Percentiles rank a stretch among this genome's conserved stretches.
Conservation (phyloP, 2,797 vertebrate genomes). For the Mormyrops boulengeri region DNA sequence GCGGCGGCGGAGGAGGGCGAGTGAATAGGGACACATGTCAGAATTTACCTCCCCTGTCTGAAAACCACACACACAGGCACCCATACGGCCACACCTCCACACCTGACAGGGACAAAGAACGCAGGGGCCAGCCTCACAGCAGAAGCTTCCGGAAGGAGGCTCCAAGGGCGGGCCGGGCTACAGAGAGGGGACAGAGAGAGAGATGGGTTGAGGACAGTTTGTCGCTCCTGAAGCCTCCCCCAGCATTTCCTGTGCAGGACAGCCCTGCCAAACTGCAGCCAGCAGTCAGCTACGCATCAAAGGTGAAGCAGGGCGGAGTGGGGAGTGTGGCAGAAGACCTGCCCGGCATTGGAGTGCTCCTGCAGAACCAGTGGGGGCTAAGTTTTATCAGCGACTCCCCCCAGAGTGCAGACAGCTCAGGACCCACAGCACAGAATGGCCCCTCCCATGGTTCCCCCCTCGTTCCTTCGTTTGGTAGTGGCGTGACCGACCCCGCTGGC, state of each 20-base stretch:
- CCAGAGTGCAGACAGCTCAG: conserved; percentile 31
- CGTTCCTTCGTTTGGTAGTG: neutral
- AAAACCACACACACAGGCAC: conserved; percentile 36
- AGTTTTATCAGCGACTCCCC: conserved; percentile 70
- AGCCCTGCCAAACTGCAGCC: conserved; percentile 77
- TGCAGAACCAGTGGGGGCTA: conserved; percentile 79
- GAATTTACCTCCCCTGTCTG: conserved; percentile 37
- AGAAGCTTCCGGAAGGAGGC: conserved; percentile 56
- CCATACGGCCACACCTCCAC: conserved; percentile 40
- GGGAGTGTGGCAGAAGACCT: conserved; percentile 57
- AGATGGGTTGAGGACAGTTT: conserved; percentile 69
- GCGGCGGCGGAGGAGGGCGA: conserved; percentile 62
- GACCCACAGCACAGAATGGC: conserved; percentile 19
- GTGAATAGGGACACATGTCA: conserved; percentile 46
- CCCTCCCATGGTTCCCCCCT: neutral
- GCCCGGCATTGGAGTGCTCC: conserved; percentile 68
- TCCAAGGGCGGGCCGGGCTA: conserved; percentile 37
- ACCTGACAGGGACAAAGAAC: conserved; percentile 55
- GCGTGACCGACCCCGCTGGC: conserved; percentile 28
- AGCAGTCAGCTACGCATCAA: conserved; percentile 77
- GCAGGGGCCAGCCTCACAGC: conserved; percentile 53
- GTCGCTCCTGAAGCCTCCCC: conserved; percentile 70
- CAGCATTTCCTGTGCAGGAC: conserved; percentile 76
- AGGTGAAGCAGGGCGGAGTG: conserved; percentile 70
- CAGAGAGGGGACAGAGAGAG: conserved; percentile 51